phyloP scores from a whole-genome alignment of 2,113 vertebrate genomes.

The Tringa solitaria region DNA sequence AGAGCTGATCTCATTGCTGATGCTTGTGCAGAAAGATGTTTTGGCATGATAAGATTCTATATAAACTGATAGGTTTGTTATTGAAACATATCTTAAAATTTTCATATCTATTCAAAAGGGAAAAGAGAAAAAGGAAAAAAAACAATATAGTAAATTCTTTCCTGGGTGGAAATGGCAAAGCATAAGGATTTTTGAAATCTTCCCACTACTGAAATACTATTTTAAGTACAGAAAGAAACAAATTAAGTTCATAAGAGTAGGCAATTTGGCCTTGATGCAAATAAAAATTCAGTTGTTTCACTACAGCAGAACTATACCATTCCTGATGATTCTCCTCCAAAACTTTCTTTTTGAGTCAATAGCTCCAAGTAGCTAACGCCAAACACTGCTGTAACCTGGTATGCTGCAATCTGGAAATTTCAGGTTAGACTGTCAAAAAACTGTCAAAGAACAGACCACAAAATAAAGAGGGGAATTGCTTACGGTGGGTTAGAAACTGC shows the following conservation, averaged over 20 bases:
- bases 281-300: background rate
- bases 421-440: background rate
- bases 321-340: background rate
- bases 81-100: background rate
- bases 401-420: background rate
- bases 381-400: background rate
- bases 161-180: background rate
- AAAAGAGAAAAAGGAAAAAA: background rate
- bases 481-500: background rate
- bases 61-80: background rate
- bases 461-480: background rate
- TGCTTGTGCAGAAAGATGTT: constrained; percentile 20
- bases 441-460: background rate
- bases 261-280: background rate
- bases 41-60: background rate
- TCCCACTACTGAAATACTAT: background rate
- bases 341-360: background rate
- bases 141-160: background rate
- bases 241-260: background rate
- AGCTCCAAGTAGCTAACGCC: background rate
- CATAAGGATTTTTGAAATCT: background rate
- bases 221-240: background rate
- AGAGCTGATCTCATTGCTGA: constrained; percentile 14
- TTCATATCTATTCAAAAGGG: background rate
- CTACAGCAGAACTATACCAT: background rate